A percentile compares a stretch with the other conserved stretches of the same genome.
Conservation (phyloP, 2,888 invertebrate species). For the Linyphia triangularis region DNA sequence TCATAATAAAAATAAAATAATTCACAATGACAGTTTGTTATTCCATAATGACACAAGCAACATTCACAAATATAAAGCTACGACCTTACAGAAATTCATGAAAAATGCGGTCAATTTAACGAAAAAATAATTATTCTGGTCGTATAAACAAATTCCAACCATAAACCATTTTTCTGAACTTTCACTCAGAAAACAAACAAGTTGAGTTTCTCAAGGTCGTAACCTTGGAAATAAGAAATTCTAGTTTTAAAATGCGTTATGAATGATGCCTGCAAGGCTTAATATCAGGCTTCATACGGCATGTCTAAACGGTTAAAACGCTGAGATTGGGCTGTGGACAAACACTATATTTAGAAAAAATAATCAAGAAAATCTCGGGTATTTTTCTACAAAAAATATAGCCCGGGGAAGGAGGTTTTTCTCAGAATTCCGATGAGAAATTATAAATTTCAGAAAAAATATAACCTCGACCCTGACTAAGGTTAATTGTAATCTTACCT, state of each 20-base stretch:
- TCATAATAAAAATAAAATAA: too few relatives aligned
- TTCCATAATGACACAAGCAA: too few relatives aligned
- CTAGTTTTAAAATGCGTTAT: neutral
- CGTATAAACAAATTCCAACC: too few relatives aligned
- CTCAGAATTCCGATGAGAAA: constrained; percentile 22
- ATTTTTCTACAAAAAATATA: constrained; percentile 8
- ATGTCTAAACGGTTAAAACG: neutral
- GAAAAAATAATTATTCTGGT: too few relatives aligned
- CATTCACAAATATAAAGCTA: too few relatives aligned
- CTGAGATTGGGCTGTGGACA: neutral
- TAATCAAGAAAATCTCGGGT: constrained; percentile 2
- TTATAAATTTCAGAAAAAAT: constrained; percentile 16
- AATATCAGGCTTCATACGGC: constrained; percentile 12
- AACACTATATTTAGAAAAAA: neutral
- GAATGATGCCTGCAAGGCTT: neutral
- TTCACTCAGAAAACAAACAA: neutral
- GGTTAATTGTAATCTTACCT: neutral
- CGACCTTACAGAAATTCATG: too few relatives aligned
- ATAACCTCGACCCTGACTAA: constrained; percentile 29
- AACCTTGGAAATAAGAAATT: constrained; percentile 2
- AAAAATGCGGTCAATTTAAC: too few relatives aligned
- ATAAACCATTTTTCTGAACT: too few relatives aligned
- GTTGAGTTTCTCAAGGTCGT: constrained; percentile 4
- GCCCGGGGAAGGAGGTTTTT: constrained; percentile 6
- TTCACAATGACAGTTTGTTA: too few relatives aligned